Conservation (phyloP, 1,140 invertebrate species). For the Eriosoma lanigerum region DNA sequence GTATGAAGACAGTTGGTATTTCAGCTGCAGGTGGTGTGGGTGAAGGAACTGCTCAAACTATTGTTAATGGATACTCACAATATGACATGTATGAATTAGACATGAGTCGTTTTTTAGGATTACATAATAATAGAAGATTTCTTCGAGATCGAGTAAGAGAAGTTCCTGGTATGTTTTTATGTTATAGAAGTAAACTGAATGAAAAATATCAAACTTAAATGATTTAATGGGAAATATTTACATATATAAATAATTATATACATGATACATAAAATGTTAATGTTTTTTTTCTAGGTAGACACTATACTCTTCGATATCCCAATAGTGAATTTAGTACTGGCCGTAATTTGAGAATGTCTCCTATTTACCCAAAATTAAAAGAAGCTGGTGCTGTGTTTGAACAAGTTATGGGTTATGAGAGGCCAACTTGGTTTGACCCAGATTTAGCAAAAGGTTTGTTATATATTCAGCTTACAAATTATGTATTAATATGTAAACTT, state of each 20-base stretch:
- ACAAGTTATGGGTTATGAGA: conserved; percentile 97
- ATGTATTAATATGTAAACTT: background rate
- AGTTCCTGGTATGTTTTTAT: conserved; percentile 72
- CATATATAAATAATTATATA: no score
- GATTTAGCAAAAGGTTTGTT: conserved; percentile 20
- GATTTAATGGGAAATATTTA: no score
- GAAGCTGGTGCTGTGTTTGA: conserved; percentile 95
- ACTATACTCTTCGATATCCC: conserved; percentile 82
- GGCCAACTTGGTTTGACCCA: conserved; percentile 87
- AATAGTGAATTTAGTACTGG: conserved; percentile 84
- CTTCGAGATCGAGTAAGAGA: conserved; percentile 89
- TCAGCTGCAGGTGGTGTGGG: conserved; percentile 93
- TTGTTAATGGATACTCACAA: conserved; percentile 78
- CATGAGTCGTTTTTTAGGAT: conserved; percentile 86
- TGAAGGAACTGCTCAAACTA: conserved; percentile 83
- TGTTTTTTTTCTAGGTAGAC: conserved; percentile 64
- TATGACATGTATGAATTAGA: conserved; percentile 90
- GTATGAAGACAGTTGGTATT: conserved; percentile 92
- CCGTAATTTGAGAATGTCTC: conserved; percentile 90
- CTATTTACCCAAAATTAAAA: conserved; percentile 89
- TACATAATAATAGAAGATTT: conserved; percentile 96
- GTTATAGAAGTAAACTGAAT: background rate
- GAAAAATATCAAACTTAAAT: no score
- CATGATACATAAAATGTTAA: no score
- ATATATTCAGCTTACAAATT: background rate